Base-by-base conservation (phyloP, 2,797 vertebrate genomes). In the Falco peregrinus region DNA sequence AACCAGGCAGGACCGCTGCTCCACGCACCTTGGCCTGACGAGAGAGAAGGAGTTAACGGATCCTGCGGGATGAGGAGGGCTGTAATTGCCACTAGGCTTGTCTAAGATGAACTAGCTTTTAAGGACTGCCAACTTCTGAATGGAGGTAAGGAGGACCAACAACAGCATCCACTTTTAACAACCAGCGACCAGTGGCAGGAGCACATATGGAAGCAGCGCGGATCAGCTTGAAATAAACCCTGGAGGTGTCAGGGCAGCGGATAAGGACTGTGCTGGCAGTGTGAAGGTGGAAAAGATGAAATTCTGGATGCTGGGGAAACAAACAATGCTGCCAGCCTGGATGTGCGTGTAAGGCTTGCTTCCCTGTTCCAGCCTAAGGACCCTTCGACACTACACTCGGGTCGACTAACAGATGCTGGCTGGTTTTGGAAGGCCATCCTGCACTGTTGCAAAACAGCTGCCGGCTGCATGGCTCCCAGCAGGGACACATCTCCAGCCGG, bases 231-330 rank as follows among this genome's bases (percentile, higher is more conserved):
- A 96, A 93, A 95, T 65, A 89, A 95, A 92, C 39, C 45, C 92
- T 13, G 48, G 89, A 93, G 89, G 96, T 96, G 95, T 95, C 89
- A 35, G 92, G 71, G 64, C 87, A 91, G 84, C 0, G 74, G 56
- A 91, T 17, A 31, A 90, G 89, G 92, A 71, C 48, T 39, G 84
- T 83, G 87, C 92, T 96, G 95, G 95, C 95, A 93, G 87, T 2
- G 0, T 5, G 75, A 43, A 91, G 94, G 94, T 93, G 96, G 95
- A 95, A 95, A 95, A 96, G 89, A 96, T 92, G 89, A 95, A 81
- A 57, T 71, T 67, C 43, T 78, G 95, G 41, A 77, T 91, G 92
- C 82, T 71, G 82, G 56, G 57, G 82, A 80, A 85, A 76, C 60
- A 71, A 87, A 14, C 4, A 29, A 11, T 1, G 3, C 81, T 89